Evolutionary conservation across 1,140 invertebrate species (phyloP), one percentile per base, ranked within the genome.

Genomic region (Medauroidea extradentata): DNA sequence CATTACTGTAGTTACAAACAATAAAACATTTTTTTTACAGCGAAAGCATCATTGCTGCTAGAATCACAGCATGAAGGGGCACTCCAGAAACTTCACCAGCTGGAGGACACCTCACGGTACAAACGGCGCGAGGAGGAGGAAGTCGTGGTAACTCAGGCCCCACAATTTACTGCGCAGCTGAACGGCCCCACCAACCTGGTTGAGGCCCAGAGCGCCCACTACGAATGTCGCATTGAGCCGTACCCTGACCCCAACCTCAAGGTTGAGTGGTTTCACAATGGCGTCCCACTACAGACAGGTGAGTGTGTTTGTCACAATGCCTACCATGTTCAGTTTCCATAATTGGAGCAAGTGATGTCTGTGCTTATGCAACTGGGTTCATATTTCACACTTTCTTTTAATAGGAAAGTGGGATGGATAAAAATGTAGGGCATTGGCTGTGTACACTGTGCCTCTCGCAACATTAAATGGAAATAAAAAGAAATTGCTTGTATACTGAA

Each of bases 171-270:
- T 1, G 91, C 90, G 16, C 85, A 92, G 73, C 73, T 96, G 16
- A 91, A 90, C 69, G 93, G 92, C 19, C 90, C 90, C 14, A 85
- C 82, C 23, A 85, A 83, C 59, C 74, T 95, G 27, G 77, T 88
- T 29, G 93, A 96, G 77, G 90, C 90, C 1, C 89, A 93, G 77
- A 93, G 89, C 69, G 90, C 91, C 53, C 94, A 95, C 70, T 98
- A 99, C 73, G 95, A 99, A 78, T 97, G 94, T 67, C 85, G 93
- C 48, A 91, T 99, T 66, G 91, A 96, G 66, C 97, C 96, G 39
- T 91, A 96, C 69, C 94, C 93, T 9, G 96, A 99, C 79, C 85
- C 94, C 1, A 90, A 88, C 53, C 86, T 99, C 70, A 87, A 90
- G 63, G 90, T 97, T 1, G 92, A 96, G 75, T 98, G 94, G 94